Percentiles rank a stretch among this genome's conserved stretches.
Conservation (phyloP, 2,797 vertebrate species). For the Oreonectes daqikongensis region DNA sequence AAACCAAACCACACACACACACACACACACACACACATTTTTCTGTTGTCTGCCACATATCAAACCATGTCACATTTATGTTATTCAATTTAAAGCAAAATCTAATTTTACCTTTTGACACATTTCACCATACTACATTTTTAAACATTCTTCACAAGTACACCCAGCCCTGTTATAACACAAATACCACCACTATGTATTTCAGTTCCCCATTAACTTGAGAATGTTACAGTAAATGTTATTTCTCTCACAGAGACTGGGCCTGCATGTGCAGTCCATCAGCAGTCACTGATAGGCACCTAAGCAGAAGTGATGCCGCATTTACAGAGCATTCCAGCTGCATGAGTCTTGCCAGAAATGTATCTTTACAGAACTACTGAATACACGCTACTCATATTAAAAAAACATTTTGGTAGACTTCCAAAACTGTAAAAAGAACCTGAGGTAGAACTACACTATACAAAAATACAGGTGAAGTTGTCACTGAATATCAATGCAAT, state of each 20-base stretch:
- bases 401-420: not conserved
- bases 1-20: no score
- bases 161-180: not conserved
- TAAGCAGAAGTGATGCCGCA: slow-evolving; percentile 47
- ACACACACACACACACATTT: no score
- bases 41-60: no score
- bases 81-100: not conserved
- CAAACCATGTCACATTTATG: no score
- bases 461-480: not conserved
- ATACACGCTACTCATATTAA: not conserved
- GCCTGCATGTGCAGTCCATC: slow-evolving; percentile 1
- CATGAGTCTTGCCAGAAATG: not conserved
- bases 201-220: not conserved
- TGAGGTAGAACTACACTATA: not conserved
- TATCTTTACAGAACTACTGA: not conserved
- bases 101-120: no score
- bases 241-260: no score
- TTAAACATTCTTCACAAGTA: not conserved
- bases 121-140: not conserved
- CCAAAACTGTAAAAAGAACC: not conserved
- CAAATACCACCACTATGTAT: not conserved
- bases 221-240: not conserved
- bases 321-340: slow-evolving; percentile 42
- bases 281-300: slow-evolving; percentile 18
- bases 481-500: not conserved